Evolutionary conservation across 2,113 vertebrate genomes (phyloP).

Genomic region (Peromyscus polionotus): DNA sequence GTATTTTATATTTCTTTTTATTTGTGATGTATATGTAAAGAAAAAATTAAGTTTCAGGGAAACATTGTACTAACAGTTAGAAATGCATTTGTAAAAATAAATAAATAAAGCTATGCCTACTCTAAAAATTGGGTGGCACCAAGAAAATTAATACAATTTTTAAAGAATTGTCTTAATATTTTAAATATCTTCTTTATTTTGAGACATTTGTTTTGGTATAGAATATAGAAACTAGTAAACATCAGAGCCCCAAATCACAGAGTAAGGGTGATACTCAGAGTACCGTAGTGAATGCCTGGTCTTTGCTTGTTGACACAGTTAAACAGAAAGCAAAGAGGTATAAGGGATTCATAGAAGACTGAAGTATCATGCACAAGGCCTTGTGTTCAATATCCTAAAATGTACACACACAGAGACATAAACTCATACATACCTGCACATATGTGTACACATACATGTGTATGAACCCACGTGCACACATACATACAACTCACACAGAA

Average conservation of each 20-base stretch:
- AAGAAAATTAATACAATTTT: background rate
- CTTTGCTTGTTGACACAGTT: background rate
- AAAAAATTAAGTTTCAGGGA: background rate
- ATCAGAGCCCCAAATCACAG: background rate
- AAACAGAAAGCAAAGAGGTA: background rate
- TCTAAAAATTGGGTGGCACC: background rate
- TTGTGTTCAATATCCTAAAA: background rate
- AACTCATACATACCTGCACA: background rate
- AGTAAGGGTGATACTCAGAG: background rate
- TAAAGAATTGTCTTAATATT: background rate
- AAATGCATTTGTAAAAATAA: background rate
- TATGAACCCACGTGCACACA: background rate
- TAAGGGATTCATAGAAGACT: background rate
- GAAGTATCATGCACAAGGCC: background rate
- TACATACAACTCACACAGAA: background rate
- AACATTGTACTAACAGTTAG: background rate
- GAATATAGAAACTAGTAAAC: background rate
- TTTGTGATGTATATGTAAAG: background rate
- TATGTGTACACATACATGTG: background rate
- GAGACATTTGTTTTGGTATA: background rate
- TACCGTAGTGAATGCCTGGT: rapidly evolving
- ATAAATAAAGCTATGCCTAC: background rate
- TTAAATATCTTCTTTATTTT: background rate
- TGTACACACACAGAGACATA: background rate
- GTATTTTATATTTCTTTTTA: background rate